Evolutionary conservation across 2,797 vertebrate genomes (phyloP), one percentile per base, ranked within the genome.

Genomic region (Gobionotothen gibberifrons): DNA sequence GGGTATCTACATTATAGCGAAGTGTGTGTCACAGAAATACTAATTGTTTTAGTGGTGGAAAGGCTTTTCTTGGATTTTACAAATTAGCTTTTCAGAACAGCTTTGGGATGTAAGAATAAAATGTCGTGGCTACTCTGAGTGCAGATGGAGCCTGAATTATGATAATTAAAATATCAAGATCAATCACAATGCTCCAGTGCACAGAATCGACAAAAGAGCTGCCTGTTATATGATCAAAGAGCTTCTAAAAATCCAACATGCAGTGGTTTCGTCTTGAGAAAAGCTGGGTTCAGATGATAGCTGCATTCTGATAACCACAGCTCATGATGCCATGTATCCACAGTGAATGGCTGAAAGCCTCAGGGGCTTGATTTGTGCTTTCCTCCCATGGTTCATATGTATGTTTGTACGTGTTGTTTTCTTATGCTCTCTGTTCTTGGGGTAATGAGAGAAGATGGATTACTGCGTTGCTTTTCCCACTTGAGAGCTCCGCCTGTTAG

Each of bases 361-460:
- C 11, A 0, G 87, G 81, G 79, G 78, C 32, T 76, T 85, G 81
- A 88, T 89, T 85, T 87, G 84, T 70, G 84, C 78, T 47, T 43
- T 17, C 56, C 53, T 74, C 39, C 40, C 40, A 66, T 83, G 84
- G 72, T 51, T 36, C 52, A n/a, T 17, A 9, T 61, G 57, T 36
- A 6, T 78, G 49, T 68, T 55, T 36, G 47, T 61, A 67, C 61
- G 69, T 68, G 61, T 52, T 39, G 57, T 59, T 40, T 74, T 52
- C 60, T 17, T 39, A 17, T 62, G 69, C 70, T 76, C 60, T 54
- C 9, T 1, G 26, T 32, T 68, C 51, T 66, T 36, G 0, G 12
- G 22, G 59, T 83, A 81, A 88, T 75, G 72, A 84, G 66, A 58
- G 22, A 67, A 78, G 80, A 86, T 87, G 66, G 72, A 86, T 88